These are phyloP conservation scores for Bucorvus abyssinicus DNA, from an alignment of 2,797 vertebrate species.

Conservation along the genomic window DNA sequence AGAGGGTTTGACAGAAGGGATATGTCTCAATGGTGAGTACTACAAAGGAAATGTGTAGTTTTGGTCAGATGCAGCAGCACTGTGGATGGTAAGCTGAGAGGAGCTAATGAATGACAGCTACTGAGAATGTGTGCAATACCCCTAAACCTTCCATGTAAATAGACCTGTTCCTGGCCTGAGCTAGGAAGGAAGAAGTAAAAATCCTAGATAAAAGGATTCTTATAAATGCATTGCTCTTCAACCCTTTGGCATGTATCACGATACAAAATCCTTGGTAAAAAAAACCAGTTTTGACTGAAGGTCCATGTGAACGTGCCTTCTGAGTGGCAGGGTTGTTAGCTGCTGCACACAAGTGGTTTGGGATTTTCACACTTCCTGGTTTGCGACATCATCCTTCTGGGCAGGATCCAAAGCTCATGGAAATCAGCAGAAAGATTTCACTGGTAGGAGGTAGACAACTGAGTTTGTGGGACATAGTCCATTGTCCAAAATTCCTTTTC, in stretches of 20 bases:
- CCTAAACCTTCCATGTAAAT: neutral
- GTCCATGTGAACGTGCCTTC: accelerated
- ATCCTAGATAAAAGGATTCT: neutral
- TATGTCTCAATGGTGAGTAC: neutral
- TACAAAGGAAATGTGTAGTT: neutral
- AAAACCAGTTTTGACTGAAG: neutral
- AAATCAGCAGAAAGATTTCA: neutral
- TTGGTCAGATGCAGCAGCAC: neutral
- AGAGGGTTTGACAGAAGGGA: neutral
- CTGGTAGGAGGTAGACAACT: neutral
- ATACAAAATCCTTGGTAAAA: neutral
- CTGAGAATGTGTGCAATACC: neutral
- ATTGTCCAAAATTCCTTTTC: neutral
- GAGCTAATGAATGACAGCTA: neutral
- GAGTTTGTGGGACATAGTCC: neutral
- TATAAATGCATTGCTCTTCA: neutral
- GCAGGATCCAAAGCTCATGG: neutral
- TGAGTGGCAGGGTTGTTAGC: neutral
- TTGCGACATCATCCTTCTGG: neutral
- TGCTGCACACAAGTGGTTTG: neutral
- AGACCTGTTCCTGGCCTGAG: neutral
- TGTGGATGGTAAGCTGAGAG: neutral
- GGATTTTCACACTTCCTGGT: constrained; percentile 5
- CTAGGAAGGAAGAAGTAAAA: neutral
- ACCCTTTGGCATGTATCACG: neutral